Percentiles rank a stretch among this genome's conserved stretches.
These are phyloP conservation scores for Polyergus mexicanus DNA, from an alignment of 1,140 invertebrate genomes.

Conservation along the genomic window DNA sequence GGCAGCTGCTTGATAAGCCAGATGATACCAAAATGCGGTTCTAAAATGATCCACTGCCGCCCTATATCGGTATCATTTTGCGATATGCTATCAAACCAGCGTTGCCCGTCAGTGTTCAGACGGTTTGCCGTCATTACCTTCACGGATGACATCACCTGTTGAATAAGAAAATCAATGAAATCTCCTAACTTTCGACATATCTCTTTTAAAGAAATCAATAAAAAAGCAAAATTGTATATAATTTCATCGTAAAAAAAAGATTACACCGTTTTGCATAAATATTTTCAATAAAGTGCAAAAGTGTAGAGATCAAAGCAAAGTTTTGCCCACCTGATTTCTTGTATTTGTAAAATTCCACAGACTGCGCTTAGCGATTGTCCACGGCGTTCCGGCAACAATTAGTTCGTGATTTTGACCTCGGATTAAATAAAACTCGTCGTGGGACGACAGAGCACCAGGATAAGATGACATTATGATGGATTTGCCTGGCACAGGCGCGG, in stretches of 20 bases:
- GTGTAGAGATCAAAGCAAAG: not conserved
- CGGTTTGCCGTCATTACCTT: slow-evolving; percentile 95
- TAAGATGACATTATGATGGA: slow-evolving; percentile 92
- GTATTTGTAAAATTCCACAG: slow-evolving; percentile 72
- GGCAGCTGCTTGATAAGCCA: slow-evolving; percentile 95
- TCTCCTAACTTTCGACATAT: not conserved
- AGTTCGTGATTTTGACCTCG: slow-evolving; percentile 87
- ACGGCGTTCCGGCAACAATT: slow-evolving; percentile 87
- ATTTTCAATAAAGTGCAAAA: slow-evolving; percentile 8
- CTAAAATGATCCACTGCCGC: slow-evolving; percentile 95
- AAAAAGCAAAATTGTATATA: slow-evolving; percentile 5
- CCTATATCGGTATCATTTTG: slow-evolving; percentile 94
- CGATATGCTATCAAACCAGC: slow-evolving; percentile 90
- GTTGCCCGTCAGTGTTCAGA: slow-evolving; percentile 90
- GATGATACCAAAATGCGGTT: slow-evolving; percentile 88
- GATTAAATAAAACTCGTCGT: slow-evolving; percentile 94
- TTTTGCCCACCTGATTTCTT: slow-evolving; percentile 73
- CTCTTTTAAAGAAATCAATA: not conserved
- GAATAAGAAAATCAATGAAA: not conserved
- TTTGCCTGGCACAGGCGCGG: slow-evolving; percentile 88
- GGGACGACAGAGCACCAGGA: slow-evolving; percentile 94
- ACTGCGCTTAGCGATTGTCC: slow-evolving; percentile 78
- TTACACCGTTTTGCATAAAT: not conserved
- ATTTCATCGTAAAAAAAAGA: not conserved
- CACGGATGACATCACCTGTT: slow-evolving; percentile 92